phyloP scores from a whole-genome alignment of 2,888 invertebrate genomes.

The Cordilura impudica region DNA sequence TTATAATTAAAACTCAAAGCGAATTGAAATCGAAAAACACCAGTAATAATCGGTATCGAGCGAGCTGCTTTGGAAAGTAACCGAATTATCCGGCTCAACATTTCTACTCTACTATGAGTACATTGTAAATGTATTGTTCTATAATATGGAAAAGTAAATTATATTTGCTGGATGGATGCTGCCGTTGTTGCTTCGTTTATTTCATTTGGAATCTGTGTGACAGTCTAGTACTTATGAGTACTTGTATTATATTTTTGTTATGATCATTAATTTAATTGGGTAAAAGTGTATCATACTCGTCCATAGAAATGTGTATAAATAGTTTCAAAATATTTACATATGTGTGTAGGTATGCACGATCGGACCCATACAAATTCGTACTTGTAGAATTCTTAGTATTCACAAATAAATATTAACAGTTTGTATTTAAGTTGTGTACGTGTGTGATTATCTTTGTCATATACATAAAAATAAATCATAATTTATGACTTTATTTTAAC shows the following conservation, averaged over 20 bases:
- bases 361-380: neutral
- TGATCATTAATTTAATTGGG: conserved; percentile 59
- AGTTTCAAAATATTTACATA: conserved; percentile 58
- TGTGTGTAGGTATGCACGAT: neutral
- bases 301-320: conserved; percentile 59
- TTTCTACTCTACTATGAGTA: no score
- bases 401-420: conserved; percentile 20
- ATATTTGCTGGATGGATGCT: conserved; percentile 1
- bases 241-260: conserved; percentile 31
- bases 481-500: conserved; percentile 45
- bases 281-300: conserved; percentile 62
- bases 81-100: no score
- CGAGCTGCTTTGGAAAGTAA: no score
- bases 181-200: neutral
- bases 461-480: conserved; percentile 55
- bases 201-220: conserved; percentile 16
- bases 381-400: neutral
- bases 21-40: no score
- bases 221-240: conserved; percentile 10
- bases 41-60: no score
- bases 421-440: neutral
- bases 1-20: no score
- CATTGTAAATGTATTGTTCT: no score
- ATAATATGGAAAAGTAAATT: no score
- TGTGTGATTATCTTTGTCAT: conserved; percentile 48